Evolutionary conservation across 2,797 vertebrate genomes (phyloP).

Genomic region (Sternarchorhynchus goeldii): DNA sequence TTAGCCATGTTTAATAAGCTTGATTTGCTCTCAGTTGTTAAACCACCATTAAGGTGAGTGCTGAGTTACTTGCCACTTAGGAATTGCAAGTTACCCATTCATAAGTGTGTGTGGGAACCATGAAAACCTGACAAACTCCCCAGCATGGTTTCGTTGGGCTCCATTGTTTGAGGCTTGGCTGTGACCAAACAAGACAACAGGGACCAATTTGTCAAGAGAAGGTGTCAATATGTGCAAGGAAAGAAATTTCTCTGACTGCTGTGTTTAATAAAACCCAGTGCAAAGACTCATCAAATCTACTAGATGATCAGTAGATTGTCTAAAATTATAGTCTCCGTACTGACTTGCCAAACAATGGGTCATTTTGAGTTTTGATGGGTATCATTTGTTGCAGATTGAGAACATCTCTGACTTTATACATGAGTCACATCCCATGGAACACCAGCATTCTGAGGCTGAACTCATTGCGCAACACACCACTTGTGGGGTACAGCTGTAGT

Average conservation of each 20-base stretch:
- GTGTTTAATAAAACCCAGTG: slow-evolving; percentile 13
- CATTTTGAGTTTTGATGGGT: slow-evolving; percentile 18
- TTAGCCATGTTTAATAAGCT: slow-evolving; percentile 30
- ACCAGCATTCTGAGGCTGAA: background rate
- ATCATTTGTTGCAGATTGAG: slow-evolving; percentile 16
- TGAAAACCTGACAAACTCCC: background rate
- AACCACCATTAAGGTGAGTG: background rate
- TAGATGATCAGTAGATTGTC: background rate
- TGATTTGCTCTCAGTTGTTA: background rate
- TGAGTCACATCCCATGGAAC: background rate
- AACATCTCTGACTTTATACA: background rate
- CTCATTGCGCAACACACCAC: background rate
- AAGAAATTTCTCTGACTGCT: background rate
- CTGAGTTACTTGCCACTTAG: background rate
- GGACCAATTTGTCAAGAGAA: background rate
- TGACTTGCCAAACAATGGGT: slow-evolving; percentile 22
- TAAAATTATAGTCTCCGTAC: slow-evolving; percentile 11
- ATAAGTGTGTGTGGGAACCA: background rate
- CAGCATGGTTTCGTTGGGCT: background rate
- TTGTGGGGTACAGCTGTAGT: slow-evolving; percentile 11
- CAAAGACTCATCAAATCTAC: background rate
- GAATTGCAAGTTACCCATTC: background rate
- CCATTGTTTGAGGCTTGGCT: background rate
- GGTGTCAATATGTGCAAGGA: too few relatives aligned
- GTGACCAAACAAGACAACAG: background rate